These are phyloP conservation scores for Silurus lanzhouensis DNA, from an alignment of 2,797 vertebrate genomes.

Conservation along the genomic window DNA sequence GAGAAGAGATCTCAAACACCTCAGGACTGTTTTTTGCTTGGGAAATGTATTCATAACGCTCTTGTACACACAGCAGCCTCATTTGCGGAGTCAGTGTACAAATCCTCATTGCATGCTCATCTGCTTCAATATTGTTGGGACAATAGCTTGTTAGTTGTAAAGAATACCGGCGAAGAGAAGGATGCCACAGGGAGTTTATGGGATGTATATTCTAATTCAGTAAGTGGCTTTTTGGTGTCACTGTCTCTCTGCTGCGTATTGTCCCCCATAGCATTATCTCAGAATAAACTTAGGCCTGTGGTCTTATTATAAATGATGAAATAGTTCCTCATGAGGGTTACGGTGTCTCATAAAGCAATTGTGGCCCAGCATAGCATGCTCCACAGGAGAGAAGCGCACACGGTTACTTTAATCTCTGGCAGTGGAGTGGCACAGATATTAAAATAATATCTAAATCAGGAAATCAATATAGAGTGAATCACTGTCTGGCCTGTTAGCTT, in stretches of 20 bases:
- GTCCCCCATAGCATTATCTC: slow-evolving; percentile 43
- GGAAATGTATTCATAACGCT: slow-evolving; percentile 54
- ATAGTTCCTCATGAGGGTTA: slow-evolving; percentile 59
- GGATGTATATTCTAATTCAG: slow-evolving; percentile 40
- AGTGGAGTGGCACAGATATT: slow-evolving; percentile 57
- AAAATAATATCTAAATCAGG: slow-evolving; percentile 66
- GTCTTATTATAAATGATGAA: slow-evolving; percentile 65
- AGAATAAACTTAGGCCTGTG: slow-evolving; percentile 44
- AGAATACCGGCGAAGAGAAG: slow-evolving; percentile 22
- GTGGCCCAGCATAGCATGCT: slow-evolving; percentile 49
- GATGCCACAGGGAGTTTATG: slow-evolving; percentile 35
- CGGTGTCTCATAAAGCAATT: slow-evolving; percentile 53
- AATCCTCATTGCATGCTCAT: slow-evolving; percentile 45
- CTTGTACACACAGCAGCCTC: slow-evolving; percentile 30
- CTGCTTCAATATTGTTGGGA: slow-evolving; percentile 40
- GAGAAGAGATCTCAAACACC: slow-evolving; percentile 53
- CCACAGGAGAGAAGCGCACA: slow-evolving; percentile 56
- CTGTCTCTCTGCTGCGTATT: slow-evolving; percentile 34
- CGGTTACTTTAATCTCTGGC: slow-evolving; percentile 58
- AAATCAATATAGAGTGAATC: slow-evolving; percentile 62
- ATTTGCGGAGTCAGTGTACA: slow-evolving; percentile 30
- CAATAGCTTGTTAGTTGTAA: slow-evolving; percentile 43
- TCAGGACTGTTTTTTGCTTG: slow-evolving; percentile 53
- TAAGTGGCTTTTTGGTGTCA: slow-evolving; percentile 43
- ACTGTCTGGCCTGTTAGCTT: slow-evolving; percentile 58